Evolutionary conservation across 2,888 invertebrate species (phyloP).

Genomic region (Pteria penguin): DNA sequence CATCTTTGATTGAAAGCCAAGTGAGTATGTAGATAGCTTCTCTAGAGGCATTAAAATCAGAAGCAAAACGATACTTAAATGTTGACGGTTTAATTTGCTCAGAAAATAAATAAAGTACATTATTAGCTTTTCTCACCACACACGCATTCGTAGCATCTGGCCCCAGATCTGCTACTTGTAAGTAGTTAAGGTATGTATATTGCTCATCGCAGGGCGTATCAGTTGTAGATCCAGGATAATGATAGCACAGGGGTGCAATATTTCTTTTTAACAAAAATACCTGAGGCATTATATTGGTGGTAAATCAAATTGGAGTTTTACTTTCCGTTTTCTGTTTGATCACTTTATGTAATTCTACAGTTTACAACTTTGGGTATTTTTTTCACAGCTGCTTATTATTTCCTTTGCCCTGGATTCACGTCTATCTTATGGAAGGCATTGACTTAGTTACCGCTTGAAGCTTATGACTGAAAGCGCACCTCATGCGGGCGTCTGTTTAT

Average conservation of each 20-base stretch:
- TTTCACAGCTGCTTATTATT: too few species aligned
- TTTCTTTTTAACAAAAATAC: too few species aligned
- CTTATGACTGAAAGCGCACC: conserved; percentile 6
- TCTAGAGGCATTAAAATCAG: conserved; percentile 18
- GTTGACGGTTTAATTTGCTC: conserved; percentile 26
- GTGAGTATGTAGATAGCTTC: background rate
- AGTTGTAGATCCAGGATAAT: too few species aligned
- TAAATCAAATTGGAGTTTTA: too few species aligned
- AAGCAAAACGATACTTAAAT: conserved; percentile 28
- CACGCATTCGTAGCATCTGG: conserved; percentile 10
- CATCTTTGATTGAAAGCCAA: conserved; percentile 9
- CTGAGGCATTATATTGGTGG: too few species aligned
- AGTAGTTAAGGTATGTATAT: background rate
- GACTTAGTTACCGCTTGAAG: conserved; percentile 36
- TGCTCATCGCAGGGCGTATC: background rate
- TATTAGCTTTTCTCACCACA: conserved; percentile 33
- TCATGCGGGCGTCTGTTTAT: conserved; percentile 25
- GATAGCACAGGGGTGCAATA: too few species aligned
- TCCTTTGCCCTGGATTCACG: too few species aligned
- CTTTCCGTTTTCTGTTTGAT: too few species aligned
- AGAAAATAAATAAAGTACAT: conserved; percentile 32
- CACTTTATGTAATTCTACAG: too few species aligned
- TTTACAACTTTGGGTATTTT: too few species aligned
- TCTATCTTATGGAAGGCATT: too few species aligned
- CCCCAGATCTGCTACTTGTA: background rate